Evolutionary conservation across 53 echinoderm and acorn worm genomes (phyloP), one percentile per base, ranked within the genome.

Genomic region (Echinometra lucunter): DNA sequence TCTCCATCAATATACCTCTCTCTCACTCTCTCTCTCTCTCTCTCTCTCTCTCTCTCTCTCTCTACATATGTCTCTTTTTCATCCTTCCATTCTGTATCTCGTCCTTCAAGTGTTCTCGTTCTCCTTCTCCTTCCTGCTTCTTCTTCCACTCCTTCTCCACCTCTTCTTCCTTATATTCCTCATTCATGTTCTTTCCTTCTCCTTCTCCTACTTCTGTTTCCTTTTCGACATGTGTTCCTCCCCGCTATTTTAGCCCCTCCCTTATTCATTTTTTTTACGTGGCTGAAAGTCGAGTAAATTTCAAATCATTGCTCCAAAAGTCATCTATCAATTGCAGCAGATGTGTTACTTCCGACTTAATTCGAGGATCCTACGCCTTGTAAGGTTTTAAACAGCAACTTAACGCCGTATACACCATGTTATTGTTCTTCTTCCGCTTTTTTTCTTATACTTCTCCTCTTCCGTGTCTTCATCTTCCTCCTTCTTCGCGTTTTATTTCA

Each of bases 381-480:
- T n/a, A n/a, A n/a, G n/a, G n/a, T n/a, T n/a, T n/a, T n/a, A n/a
- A n/a, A n/a, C n/a, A n/a, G n/a, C n/a, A n/a, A n/a, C n/a, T n/a
- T n/a, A n/a, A n/a, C n/a, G n/a, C n/a, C n/a, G n/a, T n/a, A n/a
- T n/a, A n/a, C n/a, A n/a, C n/a, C n/a, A 21, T 88, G 0, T 45
- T 88, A 1, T 49, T 55, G 19, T 49, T n/a, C 47, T 47, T 88
- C 44, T 49, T 53, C 53, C 7, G 45, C 47, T 23, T 88, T 49
- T 47, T 4, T 2, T 47, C n/a, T 47, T 49, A 11, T 5, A 17
- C 49, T 88, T 16, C 49, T 88, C 56, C 49, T 49, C 55, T 47
- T 49, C 88, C 15, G 0, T 40, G 9, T 49, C 88, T 47, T 49
- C 88, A 21, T 88, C 88, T 47, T 88, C 88, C 23, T 88, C 88